Base-by-base conservation (phyloP, 2,113 vertebrate species). In the Gallinago jamesoni region DNA sequence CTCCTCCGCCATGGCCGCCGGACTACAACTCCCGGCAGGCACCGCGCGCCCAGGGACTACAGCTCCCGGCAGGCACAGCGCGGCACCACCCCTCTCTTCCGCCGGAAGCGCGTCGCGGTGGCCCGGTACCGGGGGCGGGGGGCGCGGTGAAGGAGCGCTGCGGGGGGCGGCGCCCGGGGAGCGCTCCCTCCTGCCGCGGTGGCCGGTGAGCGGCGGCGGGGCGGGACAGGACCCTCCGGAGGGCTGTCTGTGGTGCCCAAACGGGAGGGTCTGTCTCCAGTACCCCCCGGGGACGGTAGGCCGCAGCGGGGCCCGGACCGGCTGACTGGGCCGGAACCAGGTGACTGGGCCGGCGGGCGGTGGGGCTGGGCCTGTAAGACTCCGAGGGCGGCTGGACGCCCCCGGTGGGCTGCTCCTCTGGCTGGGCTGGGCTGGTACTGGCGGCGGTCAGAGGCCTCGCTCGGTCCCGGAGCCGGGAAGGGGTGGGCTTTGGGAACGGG, bases 41-140 rank as follows among this genome's bases (percentile, higher is more conserved):
- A 31, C 47, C n/a, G n/a, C 47, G 33, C 33, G 73, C 66, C 8
- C 45, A 18, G 5, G 69, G 25, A 70, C n/a, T 62, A 39, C 87
- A 30, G 3, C 19, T 59, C 89, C 75, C 75, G 4, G 53, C 55
- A 8, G 23, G 16, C 62, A 31, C 47, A 18, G n/a, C 47, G 23
- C 45, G 63, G 6, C 13, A 37, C 41, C 35, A 52, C 56, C 39
- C 12, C 30, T 9, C 8, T 11, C 21, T 59, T 59, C n/a, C 41
- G 4, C 62, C 95, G 96, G 94, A 94, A 91, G 69, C 45, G 82
- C 87, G 78, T 89, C 53, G 39, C 76, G 76, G 69, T 37, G 66
- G 35, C 64, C 60, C 28, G 45, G 78, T 30, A 28, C 22, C 41
- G 69, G 39, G 77, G 35, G 5, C 12, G 35, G 37, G 16, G 35